Evolutionary conservation across 2,888 invertebrate genomes (phyloP).

Genomic region (Matsumyia berberina): DNA sequence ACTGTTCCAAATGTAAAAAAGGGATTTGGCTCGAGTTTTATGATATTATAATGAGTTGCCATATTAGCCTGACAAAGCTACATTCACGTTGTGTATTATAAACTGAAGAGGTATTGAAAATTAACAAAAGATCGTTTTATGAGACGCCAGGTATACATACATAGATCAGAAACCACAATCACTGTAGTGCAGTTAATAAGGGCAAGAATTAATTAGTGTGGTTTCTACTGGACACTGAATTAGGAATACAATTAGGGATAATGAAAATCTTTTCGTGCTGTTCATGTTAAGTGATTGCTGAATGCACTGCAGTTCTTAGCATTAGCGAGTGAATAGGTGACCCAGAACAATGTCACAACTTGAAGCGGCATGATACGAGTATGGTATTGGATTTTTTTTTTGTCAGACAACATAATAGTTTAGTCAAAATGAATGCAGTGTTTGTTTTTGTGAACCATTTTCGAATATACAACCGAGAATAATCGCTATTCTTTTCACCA

Average conservation of each 20-base stretch:
- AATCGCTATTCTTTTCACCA: no score
- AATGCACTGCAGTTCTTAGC: constrained; percentile 1
- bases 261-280: constrained; percentile 51
- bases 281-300: constrained; percentile 5
- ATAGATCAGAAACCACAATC: not conserved
- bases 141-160: constrained; percentile 68
- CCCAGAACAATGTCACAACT: not conserved
- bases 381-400: no score
- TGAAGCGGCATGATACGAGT: not conserved
- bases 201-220: constrained; percentile 54
- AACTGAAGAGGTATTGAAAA: constrained; percentile 59
- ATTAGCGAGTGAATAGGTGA: constrained; percentile 11
- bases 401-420: no score
- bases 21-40: constrained; percentile 50
- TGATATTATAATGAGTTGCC: constrained; percentile 58
- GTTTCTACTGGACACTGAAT: constrained; percentile 48
- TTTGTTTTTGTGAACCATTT: no score
- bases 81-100: constrained; percentile 27
- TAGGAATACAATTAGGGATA: constrained; percentile 67
- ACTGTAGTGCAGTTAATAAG: constrained; percentile 35
- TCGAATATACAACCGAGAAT: no score
- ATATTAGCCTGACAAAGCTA: constrained; percentile 29
- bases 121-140: constrained; percentile 3
- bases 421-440: no score
- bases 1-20: constrained; percentile 20